Evolutionary conservation across 1,140 invertebrate species (phyloP), one percentile per base, ranked within the genome.

Genomic region (Ctenoplectra terminalis): DNA sequence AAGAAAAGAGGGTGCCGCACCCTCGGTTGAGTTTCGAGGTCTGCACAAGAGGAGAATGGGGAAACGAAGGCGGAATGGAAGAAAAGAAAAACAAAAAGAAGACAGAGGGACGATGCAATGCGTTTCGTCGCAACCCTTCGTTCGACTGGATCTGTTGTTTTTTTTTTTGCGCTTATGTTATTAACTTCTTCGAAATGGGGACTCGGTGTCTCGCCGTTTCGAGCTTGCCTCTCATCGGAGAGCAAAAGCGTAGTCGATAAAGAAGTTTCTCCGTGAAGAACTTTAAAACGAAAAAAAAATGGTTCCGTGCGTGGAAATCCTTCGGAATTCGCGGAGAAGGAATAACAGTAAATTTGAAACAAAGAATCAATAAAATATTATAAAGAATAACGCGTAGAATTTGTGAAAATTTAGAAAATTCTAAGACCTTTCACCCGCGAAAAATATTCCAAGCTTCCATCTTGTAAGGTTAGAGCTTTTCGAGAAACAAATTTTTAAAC

Each of bases 101-200:
- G n/a, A n/a, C n/a, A n/a, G n/a, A n/a, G 54, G n/a, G n/a, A 26
- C 54, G 54, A 29, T 11, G 54, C 4, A 34, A 9, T 11, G 29
- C 11, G 37, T 17, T 58, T n/a, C 52, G 26, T 4, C 2, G 34
- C 37, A 23, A 71, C 70, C 37, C 52, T 54, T 72, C 37, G 50
- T n/a, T n/a, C 9, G 29, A 52, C n/a, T n/a, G 8, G 17, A 40
- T 66, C 48, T n/a, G 67, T n/a, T n/a, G n/a, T n/a, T 37, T 23
- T 26, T n/a, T 48, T 70, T 54, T 70, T 70, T 52, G 13, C 31
- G 29, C 31, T 70, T 52, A 70, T 70, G 31, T 20, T 34, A 52
- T 70, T 52, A 70, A 70, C 29, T n/a, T 52, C 48, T 34, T 54
- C 13, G 67, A 23, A 64, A 13, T 8, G 58, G 31, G 26, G 3